Base-by-base conservation (phyloP, 2,113 vertebrate genomes). In the Silurus meridionalis region DNA sequence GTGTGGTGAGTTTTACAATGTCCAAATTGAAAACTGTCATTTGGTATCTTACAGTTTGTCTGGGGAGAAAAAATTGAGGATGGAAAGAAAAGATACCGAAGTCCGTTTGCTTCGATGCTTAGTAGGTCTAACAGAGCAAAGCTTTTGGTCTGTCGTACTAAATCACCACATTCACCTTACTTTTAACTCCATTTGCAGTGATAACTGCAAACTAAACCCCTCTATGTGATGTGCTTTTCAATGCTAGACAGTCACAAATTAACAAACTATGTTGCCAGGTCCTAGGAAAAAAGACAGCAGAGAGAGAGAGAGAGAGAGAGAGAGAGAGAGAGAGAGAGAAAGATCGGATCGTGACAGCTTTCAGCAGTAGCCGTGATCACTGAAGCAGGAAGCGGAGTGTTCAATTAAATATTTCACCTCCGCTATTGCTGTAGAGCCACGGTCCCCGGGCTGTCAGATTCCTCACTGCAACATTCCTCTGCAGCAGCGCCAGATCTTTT, bases 371-470 rank as follows among this genome's bases (percentile, higher is more conserved):
- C 89, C 89, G 90, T 93, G 95, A 94, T 95, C 95, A 92, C 88
- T 93, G 93, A 91, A 93, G 94, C 95, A 91, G 91, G 91, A 89
- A 91, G 85, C 37, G 84, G 90, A 91, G 89, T 14, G 2, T 94
- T 96, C 96, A 96, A 96, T 97, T 96, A 96, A 96, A 95, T 94
- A 94, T 95, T 96, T 95, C 93, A 95, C 93, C 92, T 92, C 89
- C 85, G 90, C 90, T 91, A 89, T 87, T 92, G 92, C 93, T 94
- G 92, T 93, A 90, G 92, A 94, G 94, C 92, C 89, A 87, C 77
- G 86, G 92, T 94, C 91, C 92, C 93, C 91, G 92, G 86, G 92
- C 86, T 94, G 94, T 92, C 85, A 89, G 93, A 52, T 87, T 86
- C 90, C 94, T 90, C 91, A 92, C 90, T 90, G 92, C 93, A 94